Conservation (phyloP, 2,888 invertebrate species). For the Frankliniella intonsa region DNA sequence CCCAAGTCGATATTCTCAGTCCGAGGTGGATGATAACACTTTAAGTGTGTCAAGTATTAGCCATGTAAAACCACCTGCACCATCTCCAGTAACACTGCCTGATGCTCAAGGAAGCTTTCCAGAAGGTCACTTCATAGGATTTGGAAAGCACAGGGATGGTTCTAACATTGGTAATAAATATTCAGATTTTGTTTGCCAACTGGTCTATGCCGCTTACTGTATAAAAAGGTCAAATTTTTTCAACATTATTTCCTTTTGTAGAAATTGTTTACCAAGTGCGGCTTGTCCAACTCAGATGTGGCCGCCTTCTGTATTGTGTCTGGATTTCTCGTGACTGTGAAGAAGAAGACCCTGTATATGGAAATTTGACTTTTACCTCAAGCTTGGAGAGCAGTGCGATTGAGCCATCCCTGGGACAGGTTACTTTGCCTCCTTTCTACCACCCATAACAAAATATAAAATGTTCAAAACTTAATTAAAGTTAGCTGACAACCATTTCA, state of each 20-base stretch:
- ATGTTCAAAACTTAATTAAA: conserved; percentile 19
- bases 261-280: conserved; percentile 48
- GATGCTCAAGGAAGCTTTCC: conserved; percentile 27
- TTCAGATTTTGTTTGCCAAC: too few relatives aligned
- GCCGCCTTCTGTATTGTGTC: conserved; percentile 56
- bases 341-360: conserved; percentile 41
- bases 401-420: conserved; percentile 45
- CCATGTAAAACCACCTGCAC: conserved; percentile 18
- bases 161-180: conserved; percentile 41
- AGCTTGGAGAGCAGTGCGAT: conserved; percentile 48
- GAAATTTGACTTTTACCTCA: conserved; percentile 48
- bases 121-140: conserved; percentile 45
- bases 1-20: background rate
- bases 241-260: background rate
- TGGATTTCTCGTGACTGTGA: conserved; percentile 56
- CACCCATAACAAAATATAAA: background rate
- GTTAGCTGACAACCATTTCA: background rate
- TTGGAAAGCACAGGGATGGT: conserved; percentile 45
- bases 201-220: background rate
- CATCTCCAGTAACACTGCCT: background rate
- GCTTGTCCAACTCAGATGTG: conserved; percentile 46
- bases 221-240: background rate
- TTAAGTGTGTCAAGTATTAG: conserved; percentile 14
- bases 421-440: conserved; percentile 34
- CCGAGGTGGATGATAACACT: conserved; percentile 1